Conservation (phyloP, 2,888 invertebrate genomes). For the Quadriops clusia region DNA sequence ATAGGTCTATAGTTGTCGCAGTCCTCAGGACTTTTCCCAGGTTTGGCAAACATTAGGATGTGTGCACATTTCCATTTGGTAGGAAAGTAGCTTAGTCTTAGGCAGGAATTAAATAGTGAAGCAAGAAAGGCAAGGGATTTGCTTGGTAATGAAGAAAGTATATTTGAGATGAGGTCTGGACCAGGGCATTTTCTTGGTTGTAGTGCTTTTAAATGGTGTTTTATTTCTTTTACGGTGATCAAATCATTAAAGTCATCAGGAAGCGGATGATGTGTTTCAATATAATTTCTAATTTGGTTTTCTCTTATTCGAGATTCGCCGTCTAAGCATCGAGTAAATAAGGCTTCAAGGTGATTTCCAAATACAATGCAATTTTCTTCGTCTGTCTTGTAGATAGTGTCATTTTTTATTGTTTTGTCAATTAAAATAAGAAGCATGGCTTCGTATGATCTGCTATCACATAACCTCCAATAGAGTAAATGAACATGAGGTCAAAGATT, state of each 20-base stretch:
- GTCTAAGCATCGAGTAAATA: too few relatives aligned
- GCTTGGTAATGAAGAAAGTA: constrained; percentile 6
- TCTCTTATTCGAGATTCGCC: too few relatives aligned
- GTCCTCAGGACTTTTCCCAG: constrained; percentile 13
- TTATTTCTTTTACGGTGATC: constrained; percentile 3
- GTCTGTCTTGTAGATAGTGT: too few relatives aligned
- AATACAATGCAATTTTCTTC: too few relatives aligned
- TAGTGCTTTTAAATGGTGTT: constrained; percentile 4
- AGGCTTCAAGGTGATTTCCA: too few relatives aligned
- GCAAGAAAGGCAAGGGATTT: constrained; percentile 14
- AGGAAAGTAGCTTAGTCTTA: constrained; percentile 15
- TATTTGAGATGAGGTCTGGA: constrained; percentile 7
- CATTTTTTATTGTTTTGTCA: too few relatives aligned
- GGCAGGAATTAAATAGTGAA: constrained; percentile 12
- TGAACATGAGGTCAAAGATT: too few relatives aligned
- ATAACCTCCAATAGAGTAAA: too few relatives aligned
- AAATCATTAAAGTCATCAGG: constrained; percentile 6
- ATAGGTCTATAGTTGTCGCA: constrained; percentile 15
- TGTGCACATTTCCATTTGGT: constrained; percentile 14
- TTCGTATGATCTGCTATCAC: too few relatives aligned
- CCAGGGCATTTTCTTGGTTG: constrained; percentile 5
- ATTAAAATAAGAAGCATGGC: too few relatives aligned
- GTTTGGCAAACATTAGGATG: constrained; percentile 15
- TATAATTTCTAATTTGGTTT: too few relatives aligned
- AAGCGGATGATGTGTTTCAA: constrained; percentile 7